Evolutionary conservation across 2,797 vertebrate genomes (phyloP).

Genomic region (Neosilurus hyrtlii): DNA sequence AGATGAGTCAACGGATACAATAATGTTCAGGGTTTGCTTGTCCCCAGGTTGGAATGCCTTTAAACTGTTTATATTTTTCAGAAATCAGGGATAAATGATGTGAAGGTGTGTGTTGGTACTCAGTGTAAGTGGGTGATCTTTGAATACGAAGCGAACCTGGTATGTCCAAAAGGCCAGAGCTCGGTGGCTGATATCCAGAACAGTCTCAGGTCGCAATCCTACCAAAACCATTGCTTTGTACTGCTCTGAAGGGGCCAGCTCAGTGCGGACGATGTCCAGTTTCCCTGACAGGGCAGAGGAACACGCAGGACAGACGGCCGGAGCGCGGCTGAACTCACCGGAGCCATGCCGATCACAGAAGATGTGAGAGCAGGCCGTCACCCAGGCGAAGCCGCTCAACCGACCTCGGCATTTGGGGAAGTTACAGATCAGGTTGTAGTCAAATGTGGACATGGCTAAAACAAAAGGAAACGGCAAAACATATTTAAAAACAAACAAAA

Average conservation of each 20-base stretch:
- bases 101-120: neutral
- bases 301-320: slow-evolving; percentile 84
- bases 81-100: neutral
- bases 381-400: slow-evolving; percentile 83
- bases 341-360: slow-evolving; percentile 90
- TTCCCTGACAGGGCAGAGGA: slow-evolving; percentile 84
- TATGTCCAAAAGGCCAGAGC: slow-evolving; percentile 90
- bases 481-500: neutral
- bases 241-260: slow-evolving; percentile 83
- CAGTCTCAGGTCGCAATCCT: slow-evolving; percentile 80
- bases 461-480: neutral
- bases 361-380: slow-evolving; percentile 86
- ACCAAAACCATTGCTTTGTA: slow-evolving; percentile 89
- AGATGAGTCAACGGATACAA: neutral
- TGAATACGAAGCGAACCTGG: slow-evolving; percentile 71
- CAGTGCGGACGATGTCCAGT: slow-evolving; percentile 84
- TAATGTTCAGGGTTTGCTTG: neutral
- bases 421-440: slow-evolving; percentile 85
- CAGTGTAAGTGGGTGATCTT: neutral
- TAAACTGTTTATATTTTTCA: neutral
- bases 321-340: slow-evolving; percentile 81
- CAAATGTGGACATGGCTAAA: slow-evolving; percentile 69
- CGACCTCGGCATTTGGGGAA: slow-evolving; percentile 81
- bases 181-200: slow-evolving; percentile 83
- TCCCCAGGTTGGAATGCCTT: neutral